Conservation (phyloP, 2,797 vertebrate species). For the Catostomus latipinnis region DNA sequence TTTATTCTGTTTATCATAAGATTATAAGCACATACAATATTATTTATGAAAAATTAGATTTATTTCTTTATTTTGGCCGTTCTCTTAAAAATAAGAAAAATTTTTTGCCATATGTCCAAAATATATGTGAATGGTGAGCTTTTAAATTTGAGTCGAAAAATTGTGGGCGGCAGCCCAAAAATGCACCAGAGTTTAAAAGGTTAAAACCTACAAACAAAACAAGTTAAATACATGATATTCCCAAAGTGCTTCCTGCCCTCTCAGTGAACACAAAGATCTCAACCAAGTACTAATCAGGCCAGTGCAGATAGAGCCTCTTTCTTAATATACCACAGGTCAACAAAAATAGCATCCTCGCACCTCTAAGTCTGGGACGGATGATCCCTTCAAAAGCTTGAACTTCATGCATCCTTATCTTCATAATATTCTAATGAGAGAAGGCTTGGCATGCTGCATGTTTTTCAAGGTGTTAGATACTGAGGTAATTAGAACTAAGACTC, state of each 20-base stretch:
- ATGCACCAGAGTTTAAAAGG: no score
- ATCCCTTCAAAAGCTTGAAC: constrained; percentile 46
- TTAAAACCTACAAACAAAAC: neutral
- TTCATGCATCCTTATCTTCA: constrained; percentile 53
- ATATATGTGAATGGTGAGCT: no score
- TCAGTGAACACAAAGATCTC: constrained; percentile 11
- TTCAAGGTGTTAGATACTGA: constrained; percentile 44
- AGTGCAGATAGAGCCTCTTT: constrained; percentile 33
- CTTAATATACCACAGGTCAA: constrained; percentile 41
- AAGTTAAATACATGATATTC: neutral
- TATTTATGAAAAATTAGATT: no score
- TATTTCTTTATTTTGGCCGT: no score
- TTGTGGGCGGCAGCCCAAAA: no score
- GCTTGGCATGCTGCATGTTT: constrained; percentile 13
- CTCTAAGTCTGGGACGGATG: constrained; percentile 55
- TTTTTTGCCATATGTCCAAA: no score
- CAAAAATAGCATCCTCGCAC: constrained; percentile 50
- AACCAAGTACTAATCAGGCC: constrained; percentile 9
- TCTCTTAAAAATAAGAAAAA: no score
- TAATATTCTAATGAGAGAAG: constrained; percentile 55
- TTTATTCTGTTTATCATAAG: no score
- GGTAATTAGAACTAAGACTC: constrained; percentile 44
- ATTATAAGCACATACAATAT: no score
- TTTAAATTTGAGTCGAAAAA: no score
- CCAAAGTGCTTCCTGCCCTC: neutral